Base-by-base conservation (phyloP, 2,797 vertebrate genomes). In the Neostethus bicornis region DNA sequence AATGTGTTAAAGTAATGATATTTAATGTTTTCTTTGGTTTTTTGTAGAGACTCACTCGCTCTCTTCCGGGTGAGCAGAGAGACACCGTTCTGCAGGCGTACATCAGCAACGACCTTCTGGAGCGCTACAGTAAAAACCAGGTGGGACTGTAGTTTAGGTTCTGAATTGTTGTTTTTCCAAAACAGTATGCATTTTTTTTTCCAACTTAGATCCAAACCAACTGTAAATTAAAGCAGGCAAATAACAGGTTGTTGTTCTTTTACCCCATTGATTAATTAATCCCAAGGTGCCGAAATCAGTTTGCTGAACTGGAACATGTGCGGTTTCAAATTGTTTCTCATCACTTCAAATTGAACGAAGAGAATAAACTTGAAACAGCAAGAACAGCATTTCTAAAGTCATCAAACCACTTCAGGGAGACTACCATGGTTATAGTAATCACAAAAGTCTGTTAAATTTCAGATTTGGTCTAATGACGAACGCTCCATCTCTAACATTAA, bases 81-180 rank as follows among this genome's bases (percentile, higher is more conserved):
- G 95, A 98, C 80, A 96, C 94, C 0, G 91, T 98, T 11, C 87
- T 99, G 61, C 95, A 98, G 68, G 96, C 95, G 52, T 99, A 94
- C 57, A 87, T 99, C 83, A 94, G 89, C 80, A 96, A 98, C 1
- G 95, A 99, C 77, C 90, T 99, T 35, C 75, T 99, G 56, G 93
- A 94, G 51, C 87, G 89, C 61, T 89, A 91, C 76, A 91, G 78
- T 67, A 86, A 73, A 12, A 87, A 78, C 76, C 91, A 96, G 96
- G 96, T 98, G 47, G 29, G 67, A 26, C 25, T 11, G 0, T 7
- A 32, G 12, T 2, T 16, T 35, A 9, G 47, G 7, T 51, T 21
- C 26, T 12, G 60, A 14, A 28, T n/a, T 25, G 24, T 6, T 25
- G 17, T 38, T 38, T 39, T 39, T 17, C 25, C 23, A 46, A 20